phyloP scores from a whole-genome alignment of 1,140 invertebrate genomes.

The Copidosoma floridanum region DNA sequence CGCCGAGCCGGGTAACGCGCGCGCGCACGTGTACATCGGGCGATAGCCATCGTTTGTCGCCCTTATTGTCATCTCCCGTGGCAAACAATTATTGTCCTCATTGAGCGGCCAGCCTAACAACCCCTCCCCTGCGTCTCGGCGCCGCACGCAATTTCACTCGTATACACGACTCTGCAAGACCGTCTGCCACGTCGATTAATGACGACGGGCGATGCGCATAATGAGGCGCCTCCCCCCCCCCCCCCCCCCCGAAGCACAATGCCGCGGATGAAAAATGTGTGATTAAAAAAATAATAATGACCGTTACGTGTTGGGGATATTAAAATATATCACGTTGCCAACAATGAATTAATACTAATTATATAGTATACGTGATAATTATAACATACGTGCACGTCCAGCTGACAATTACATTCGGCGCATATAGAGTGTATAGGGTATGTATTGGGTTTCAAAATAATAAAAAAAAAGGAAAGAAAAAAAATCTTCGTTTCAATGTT shows the following conservation, averaged over 20 bases:
- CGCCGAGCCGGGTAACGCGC: conserved; percentile 5
- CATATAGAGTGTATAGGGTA: too few relatives aligned
- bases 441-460: too few relatives aligned
- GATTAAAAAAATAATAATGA: conserved; percentile 23
- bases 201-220: not conserved
- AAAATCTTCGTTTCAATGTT: too few relatives aligned
- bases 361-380: too few relatives aligned
- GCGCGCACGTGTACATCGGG: not conserved
- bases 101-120: conserved; percentile 33
- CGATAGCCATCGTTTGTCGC: conserved; percentile 28
- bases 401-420: too few relatives aligned
- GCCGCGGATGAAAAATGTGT: conserved; percentile 8
- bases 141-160: conserved; percentile 14
- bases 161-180: conserved; percentile 6
- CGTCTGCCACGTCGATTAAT: conserved; percentile 8
- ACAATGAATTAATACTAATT: too few relatives aligned
- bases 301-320: not conserved
- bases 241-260: not conserved
- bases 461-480: too few relatives aligned
- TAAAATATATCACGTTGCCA: too few relatives aligned
- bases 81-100: conserved; percentile 45
- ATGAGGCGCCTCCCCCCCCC: too few relatives aligned
- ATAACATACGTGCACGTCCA: too few relatives aligned
- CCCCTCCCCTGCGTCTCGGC: not conserved
- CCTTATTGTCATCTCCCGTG: conserved; percentile 39